phyloP scores from a whole-genome alignment of 1,140 invertebrate genomes.

The Drosophila novamexicana region DNA sequence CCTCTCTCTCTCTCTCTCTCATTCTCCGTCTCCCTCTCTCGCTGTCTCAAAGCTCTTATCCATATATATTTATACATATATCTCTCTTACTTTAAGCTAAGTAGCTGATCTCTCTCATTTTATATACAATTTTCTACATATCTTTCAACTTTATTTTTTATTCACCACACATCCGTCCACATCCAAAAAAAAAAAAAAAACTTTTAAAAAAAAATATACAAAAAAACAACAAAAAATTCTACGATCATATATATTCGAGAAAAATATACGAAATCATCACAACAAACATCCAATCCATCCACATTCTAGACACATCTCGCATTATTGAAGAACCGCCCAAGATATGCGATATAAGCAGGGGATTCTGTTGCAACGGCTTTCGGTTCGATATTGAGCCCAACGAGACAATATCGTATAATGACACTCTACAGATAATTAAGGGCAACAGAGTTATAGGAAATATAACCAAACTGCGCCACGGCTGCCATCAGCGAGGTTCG shows the following conservation, averaged over 20 bases:
- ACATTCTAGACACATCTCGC: constrained; percentile 82
- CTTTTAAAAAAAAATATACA: constrained; percentile 8
- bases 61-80: neutral
- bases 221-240: constrained; percentile 18
- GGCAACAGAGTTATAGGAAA: constrained; percentile 80
- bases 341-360: constrained; percentile 68
- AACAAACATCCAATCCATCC: constrained; percentile 69
- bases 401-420: constrained; percentile 79
- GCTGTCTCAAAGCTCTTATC: neutral
- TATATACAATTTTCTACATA: constrained; percentile 30
- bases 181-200: constrained; percentile 23
- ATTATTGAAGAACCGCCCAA: constrained; percentile 75
- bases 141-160: constrained; percentile 46
- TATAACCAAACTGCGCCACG: constrained; percentile 73
- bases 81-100: constrained; percentile 9
- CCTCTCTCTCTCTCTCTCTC: constrained; percentile 5
- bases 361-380: constrained; percentile 77
- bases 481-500: constrained; percentile 81
- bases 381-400: constrained; percentile 76
- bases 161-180: constrained; percentile 20
- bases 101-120: constrained; percentile 22
- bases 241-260: constrained; percentile 25
- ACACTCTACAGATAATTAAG: constrained; percentile 71
- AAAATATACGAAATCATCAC: constrained; percentile 38
- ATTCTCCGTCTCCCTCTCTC: constrained; percentile 3